These are phyloP conservation scores for Enteromius fasciolatus DNA, from an alignment of 2,797 vertebrate genomes.

Conservation along the genomic window DNA sequence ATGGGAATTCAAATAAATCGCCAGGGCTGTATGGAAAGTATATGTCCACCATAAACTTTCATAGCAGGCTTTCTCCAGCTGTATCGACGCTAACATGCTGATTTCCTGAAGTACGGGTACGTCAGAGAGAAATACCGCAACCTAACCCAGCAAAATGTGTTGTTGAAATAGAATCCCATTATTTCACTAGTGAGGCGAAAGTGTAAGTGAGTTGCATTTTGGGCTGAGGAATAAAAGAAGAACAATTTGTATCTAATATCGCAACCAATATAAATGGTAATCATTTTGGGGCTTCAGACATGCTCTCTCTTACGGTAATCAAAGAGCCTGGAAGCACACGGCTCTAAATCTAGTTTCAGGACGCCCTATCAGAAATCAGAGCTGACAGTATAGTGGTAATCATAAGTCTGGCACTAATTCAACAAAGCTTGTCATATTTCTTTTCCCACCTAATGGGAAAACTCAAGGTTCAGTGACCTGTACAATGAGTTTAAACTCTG, in stretches of 20 bases:
- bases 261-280: constrained; percentile 69
- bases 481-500: constrained; percentile 27
- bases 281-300: constrained; percentile 50
- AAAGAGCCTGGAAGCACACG: constrained; percentile 17
- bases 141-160: constrained; percentile 31
- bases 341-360: constrained; percentile 29
- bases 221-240: constrained; percentile 33
- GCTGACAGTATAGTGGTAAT: constrained; percentile 32
- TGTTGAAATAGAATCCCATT: constrained; percentile 66
- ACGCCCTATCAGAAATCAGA: constrained; percentile 39
- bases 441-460: constrained; percentile 29
- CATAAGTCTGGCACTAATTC: constrained; percentile 32
- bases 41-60: constrained; percentile 58
- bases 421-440: constrained; percentile 27
- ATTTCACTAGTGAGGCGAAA: constrained; percentile 46
- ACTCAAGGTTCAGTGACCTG: constrained; percentile 45
- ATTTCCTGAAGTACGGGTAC: constrained; percentile 59
- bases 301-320: constrained; percentile 22
- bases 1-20: constrained; percentile 62
- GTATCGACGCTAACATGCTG: constrained; percentile 31
- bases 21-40: constrained; percentile 43
- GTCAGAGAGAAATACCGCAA: constrained; percentile 56
- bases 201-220: constrained; percentile 33
- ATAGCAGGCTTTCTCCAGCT: constrained; percentile 48
- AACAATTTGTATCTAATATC: constrained; percentile 51